These are phyloP conservation scores for Atrichornis clamosus DNA, from an alignment of 2,113 vertebrate species.

Conservation along the genomic window DNA sequence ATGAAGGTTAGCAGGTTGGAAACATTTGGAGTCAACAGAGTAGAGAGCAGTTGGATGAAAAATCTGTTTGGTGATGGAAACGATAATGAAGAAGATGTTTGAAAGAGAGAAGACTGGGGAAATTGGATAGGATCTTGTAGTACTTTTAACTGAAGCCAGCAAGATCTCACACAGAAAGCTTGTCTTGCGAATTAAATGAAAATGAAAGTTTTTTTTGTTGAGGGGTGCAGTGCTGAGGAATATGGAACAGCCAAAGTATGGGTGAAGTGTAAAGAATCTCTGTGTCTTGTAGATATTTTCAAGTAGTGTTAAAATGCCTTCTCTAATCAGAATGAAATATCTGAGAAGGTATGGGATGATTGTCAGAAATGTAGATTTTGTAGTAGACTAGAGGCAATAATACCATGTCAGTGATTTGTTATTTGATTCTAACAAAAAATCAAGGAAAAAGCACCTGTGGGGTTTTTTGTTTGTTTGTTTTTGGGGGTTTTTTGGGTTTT, in stretches of 20 bases:
- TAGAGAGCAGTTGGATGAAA: constrained; percentile 64
- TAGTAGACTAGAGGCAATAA: not conserved
- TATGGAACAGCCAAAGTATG: not conserved
- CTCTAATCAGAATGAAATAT: not conserved
- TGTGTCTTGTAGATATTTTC: not conserved
- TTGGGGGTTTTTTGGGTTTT: too few relatives aligned
- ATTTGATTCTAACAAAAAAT: not conserved
- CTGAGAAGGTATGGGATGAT: not conserved
- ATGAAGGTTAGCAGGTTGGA: constrained; percentile 66
- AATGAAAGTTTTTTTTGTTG: not conserved
- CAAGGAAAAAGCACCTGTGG: not conserved
- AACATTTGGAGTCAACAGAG: constrained; percentile 51
- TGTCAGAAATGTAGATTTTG: not conserved
- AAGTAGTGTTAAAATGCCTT: not conserved
- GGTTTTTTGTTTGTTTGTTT: not conserved
- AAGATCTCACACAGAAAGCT: not conserved
- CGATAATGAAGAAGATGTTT: constrained; percentile 38
- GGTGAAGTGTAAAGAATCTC: not conserved
- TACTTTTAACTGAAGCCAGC: constrained; percentile 6
- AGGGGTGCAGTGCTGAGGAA: not conserved
- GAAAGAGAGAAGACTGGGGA: not conserved
- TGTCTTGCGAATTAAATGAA: not conserved
- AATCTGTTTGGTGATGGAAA: constrained; percentile 57
- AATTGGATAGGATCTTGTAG: not conserved
- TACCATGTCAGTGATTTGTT: not conserved